Percentiles rank a stretch among this genome's conserved stretches.
phyloP scores from a whole-genome alignment of 2,888 invertebrate genomes.

The Mythimna lalbum region DNA sequence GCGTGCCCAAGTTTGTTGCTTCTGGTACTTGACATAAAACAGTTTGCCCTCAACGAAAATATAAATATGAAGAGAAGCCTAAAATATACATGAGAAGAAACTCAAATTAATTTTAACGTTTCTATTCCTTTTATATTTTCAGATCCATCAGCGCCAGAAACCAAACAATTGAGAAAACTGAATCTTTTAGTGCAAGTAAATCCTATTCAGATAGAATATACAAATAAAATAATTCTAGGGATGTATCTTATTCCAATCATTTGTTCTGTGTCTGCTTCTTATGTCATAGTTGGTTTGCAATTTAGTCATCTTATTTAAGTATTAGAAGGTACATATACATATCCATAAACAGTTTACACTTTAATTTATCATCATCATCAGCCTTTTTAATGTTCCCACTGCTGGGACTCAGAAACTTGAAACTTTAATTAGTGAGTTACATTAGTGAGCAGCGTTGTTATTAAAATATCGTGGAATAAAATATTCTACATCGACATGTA shows the following conservation, averaged over 20 bases:
- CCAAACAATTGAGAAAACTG: slow-evolving; percentile 19
- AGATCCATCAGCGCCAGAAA: slow-evolving; percentile 27
- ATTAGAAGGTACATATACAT: neutral
- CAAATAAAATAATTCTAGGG: slow-evolving; percentile 20
- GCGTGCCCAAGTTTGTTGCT: no score
- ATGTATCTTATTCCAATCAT: slow-evolving; percentile 26
- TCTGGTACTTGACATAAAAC: no score
- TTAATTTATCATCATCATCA: no score
- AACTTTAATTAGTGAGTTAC: no score
- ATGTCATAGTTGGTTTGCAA: slow-evolving; percentile 18
- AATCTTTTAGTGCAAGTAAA: slow-evolving; percentile 24
- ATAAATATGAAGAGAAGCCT: neutral
- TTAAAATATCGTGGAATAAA: no score
- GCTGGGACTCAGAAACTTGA: no score
- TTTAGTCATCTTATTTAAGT: slow-evolving; percentile 7
- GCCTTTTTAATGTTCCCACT: no score
- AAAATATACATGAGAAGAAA: neutral
- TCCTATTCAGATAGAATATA: slow-evolving; percentile 22
- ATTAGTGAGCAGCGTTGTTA: no score
- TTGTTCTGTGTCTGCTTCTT: slow-evolving; percentile 2
- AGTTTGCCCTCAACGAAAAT: no score
- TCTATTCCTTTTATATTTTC: neutral
- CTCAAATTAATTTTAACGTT: neutral
- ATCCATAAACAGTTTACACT: no score
- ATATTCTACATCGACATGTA: no score